These are phyloP conservation scores for Macrophya alboannulata DNA, from an alignment of 2,888 invertebrate species.

Conservation along the genomic window DNA sequence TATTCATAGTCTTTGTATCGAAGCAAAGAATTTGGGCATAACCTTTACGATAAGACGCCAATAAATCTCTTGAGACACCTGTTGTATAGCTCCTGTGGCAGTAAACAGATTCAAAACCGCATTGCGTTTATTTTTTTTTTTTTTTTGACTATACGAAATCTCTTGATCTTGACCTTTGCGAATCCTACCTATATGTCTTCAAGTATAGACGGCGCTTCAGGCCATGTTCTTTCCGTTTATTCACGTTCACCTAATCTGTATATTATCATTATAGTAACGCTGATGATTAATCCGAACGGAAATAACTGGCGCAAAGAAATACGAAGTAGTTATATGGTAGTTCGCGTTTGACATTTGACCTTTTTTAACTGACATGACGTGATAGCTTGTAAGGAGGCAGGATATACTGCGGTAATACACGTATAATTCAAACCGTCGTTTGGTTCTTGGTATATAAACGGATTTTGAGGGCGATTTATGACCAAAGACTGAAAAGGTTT, in stretches of 20 bases:
- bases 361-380: not conserved
- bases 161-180: not conserved
- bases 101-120: not conserved
- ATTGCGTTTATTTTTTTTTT: not conserved
- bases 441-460: not conserved
- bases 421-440: not conserved
- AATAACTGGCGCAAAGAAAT: not conserved
- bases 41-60: not conserved
- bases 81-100: not conserved
- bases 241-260: not conserved
- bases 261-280: not conserved
- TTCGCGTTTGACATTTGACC: not conserved
- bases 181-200: not conserved
- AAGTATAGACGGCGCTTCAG: not conserved
- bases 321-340: not conserved
- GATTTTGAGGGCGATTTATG: not conserved
- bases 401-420: not conserved
- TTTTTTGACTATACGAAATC: not conserved
- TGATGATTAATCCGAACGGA: not conserved
- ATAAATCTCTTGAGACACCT: constrained; percentile 14
- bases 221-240: not conserved
- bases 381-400: not conserved
- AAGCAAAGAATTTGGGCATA: constrained; percentile 7
- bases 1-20: constrained; percentile 6
- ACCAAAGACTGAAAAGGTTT: not conserved